These are phyloP conservation scores for Suncus etruscus DNA, from an alignment of 2,113 vertebrate species.

Conservation along the genomic window DNA sequence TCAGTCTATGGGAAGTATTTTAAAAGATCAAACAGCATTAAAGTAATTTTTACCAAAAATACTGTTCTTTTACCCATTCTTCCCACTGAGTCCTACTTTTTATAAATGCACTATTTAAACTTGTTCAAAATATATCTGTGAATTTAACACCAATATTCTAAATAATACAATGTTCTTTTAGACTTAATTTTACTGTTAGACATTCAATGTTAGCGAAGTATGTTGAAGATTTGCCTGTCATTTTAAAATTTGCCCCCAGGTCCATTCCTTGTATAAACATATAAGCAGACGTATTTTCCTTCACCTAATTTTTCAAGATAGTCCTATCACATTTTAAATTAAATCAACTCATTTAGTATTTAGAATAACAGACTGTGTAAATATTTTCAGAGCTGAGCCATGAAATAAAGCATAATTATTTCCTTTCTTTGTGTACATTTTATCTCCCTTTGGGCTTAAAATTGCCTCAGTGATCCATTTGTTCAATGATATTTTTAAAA, in stretches of 20 bases:
- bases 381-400: constrained; percentile 64
- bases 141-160: constrained; percentile 27
- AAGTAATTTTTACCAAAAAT: neutral
- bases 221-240: neutral
- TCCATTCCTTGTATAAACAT: no score
- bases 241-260: neutral
- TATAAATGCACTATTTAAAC: neutral
- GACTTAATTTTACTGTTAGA: neutral
- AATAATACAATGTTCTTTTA: neutral
- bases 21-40: neutral
- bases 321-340: constrained; percentile 23
- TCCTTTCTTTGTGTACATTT: constrained; percentile 50
- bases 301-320: constrained; percentile 39
- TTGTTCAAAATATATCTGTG: constrained; percentile 2
- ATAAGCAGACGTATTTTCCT: neutral
- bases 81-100: neutral
- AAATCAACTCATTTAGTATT: constrained; percentile 40
- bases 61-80: neutral
- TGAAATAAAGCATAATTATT: constrained; percentile 58
- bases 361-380: constrained; percentile 52
- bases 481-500: constrained; percentile 33
- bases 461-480: constrained; percentile 52
- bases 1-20: neutral
- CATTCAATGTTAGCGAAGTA: neutral
- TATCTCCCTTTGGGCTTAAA: neutral